Base-by-base conservation (phyloP, 2,113 vertebrate genomes). In the Oryzias javanicus region DNA sequence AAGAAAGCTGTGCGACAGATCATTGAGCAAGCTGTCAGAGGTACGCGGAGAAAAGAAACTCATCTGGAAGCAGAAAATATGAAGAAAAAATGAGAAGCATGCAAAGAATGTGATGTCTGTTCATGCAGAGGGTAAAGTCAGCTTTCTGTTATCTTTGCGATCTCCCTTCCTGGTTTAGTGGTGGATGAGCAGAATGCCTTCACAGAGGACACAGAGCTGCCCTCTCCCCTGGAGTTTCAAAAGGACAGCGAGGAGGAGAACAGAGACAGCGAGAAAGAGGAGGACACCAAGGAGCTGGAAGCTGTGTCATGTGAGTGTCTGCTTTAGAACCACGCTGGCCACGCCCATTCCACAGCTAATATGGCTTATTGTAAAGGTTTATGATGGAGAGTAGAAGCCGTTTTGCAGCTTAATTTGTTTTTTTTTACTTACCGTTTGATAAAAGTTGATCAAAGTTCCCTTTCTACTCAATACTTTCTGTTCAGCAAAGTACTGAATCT, bases 1-100 rank as follows among this genome's bases (percentile, higher is more conserved):
- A 98, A 98, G 90, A 98, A 98, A 76, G 97, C 96, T 0, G 93
- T 99, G 59, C 89, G 96, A 51, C 94, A 98, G 82, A 95, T 99
- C 86, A 97, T 99, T 42, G 94, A 98, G 72, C 96, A 98, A 85
- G 95, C 95, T 1, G 94, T 94, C 88, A 95, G 94, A 94, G 95
- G 97, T 99, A 57, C 44, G 6, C 2, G 16, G 1, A 7, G 17
- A 14, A 10, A 14, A 1, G 8, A 47, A 8, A 10, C 35, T 13
- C 35, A 35, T 17, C 16, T 45, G 4, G 15, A 14, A 17, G 42
- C 6, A 45, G 17, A 45, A n/a, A 46, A n/a, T 18, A 1, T 7
- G 16, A 18, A 15, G 44, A 17, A 18, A 18, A 47, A 12, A 18
- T 17, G 6, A 4, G 6, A 47, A 47, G 6, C 6, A 7, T 12